A percentile compares a stretch with the other conserved stretches of the same genome.
These are phyloP conservation scores for Ochotona princeps DNA, from an alignment of 2,113 vertebrate species.

Conservation along the genomic window DNA sequence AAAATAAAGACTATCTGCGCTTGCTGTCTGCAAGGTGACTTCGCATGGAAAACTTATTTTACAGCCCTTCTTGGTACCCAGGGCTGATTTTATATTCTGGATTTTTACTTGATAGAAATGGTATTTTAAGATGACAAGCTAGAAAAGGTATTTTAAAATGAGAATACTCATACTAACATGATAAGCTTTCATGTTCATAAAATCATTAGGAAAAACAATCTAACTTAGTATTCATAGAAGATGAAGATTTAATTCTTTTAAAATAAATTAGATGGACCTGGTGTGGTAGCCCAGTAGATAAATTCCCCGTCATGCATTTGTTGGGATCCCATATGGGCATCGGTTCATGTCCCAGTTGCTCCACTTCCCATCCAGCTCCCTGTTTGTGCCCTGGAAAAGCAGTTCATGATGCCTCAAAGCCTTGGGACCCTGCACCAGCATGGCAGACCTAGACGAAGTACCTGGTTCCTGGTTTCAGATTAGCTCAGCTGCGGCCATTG, in stretches of 20 bases:
- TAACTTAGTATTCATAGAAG: neutral
- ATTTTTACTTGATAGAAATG: neutral
- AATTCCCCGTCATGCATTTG: too few relatives aligned
- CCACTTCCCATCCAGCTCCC: too few relatives aligned
- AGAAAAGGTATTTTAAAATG: neutral
- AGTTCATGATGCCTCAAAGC: too few relatives aligned
- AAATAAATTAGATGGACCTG: too few relatives aligned
- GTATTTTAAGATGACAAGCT: neutral
- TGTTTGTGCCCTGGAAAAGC: too few relatives aligned
- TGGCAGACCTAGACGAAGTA: too few relatives aligned
- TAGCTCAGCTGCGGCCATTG: too few relatives aligned
- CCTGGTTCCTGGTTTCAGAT: too few relatives aligned
- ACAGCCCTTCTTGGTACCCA: neutral
- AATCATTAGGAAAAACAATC: neutral
- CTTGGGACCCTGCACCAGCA: too few relatives aligned
- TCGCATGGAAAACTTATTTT: neutral
- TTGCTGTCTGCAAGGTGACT: neutral
- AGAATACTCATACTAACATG: neutral
- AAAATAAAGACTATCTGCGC: neutral
- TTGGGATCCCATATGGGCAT: too few relatives aligned
- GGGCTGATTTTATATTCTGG: neutral
- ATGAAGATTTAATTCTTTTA: neutral
- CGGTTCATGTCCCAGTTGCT: too few relatives aligned
- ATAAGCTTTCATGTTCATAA: constrained; percentile 6
- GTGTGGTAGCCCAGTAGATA: too few relatives aligned